Evolutionary conservation across 2,888 invertebrate genomes (phyloP), one percentile per base, ranked within the genome.

Genomic region (Stegophylla sp.): DNA sequence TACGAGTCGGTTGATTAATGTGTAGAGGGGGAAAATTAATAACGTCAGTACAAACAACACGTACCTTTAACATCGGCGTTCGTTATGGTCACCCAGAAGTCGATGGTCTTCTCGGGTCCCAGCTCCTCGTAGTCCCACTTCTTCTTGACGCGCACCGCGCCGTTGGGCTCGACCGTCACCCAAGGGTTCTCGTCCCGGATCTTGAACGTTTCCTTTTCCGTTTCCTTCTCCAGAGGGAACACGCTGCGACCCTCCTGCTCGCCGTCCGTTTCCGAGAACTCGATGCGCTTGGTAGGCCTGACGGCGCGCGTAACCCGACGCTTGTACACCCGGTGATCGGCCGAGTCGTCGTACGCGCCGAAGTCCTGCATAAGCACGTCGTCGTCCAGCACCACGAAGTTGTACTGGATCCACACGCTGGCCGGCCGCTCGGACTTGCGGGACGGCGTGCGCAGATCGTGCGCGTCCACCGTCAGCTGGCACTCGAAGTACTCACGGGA

Each of bases 61-160:
- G 86, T 85, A 94, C 94, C 94, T 89, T 93, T 92, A 87, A 92
- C 93, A 88, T 94, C 94, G 83, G 93, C 91, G 87, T 96, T 96
- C 82, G 94, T 94, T 85, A 96, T 96, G 79, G 94, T 95, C 76
- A 96, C 96, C 96, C 96, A 96, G 87, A 96, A 96, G 87, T 96
- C 96, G 85, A 96, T 96, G 17, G 95, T 96, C 87, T 96, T 96
- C 88, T 96, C 96, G 1, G 95, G 94, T 41, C 96, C 96, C 69
- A 96, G 88, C 86, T 96, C 96, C 86, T 96, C 96, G 87, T 95
- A 96, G 90, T 96, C 96, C 96, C 96, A 96, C 91, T 95, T 95
- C 91, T 95, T 94, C 88, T 95, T 95, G 84, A 96, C 96, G 85
- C 93, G 91, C 85, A 96, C 95, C 81, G 94, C 93, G 84, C 96